Evolutionary conservation across 1,140 invertebrate genomes (phyloP), one percentile per base, ranked within the genome.

Genomic region (Drosophila serrata): DNA sequence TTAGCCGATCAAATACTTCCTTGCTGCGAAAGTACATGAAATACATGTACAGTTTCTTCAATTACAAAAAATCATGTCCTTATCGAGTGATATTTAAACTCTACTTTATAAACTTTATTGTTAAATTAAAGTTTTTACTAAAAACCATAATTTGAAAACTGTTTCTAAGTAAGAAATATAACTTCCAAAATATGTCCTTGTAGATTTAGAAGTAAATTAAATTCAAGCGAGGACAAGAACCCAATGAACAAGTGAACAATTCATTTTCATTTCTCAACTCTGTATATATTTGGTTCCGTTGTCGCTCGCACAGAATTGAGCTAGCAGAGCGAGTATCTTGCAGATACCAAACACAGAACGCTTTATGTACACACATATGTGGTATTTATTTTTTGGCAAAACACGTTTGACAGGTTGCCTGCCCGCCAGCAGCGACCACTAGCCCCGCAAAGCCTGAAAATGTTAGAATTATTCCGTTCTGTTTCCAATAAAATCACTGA

Each of bases 321-420:
- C 58, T 15, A 56, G 17, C 15, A 37, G 6, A 53, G 11, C 56
- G 8, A 13, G 49, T 31, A 65, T 59, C 35, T 48, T 72, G 57
- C 40, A 35, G 40, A 67, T 46, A 55, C 33, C 19, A 22, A 55
- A 19, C 51, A 55, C 51, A 37, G 7, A 53, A 35, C 19, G 17
- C 31, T 35, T 53, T 53, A 22, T 22, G 17, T 53, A 45, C 11
- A 6, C 15, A 45, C 22, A 27, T 9, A 24, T 37, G 51, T 55
- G 33, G 27, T 49, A 7, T 51, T 33, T n/a, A n/a, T 37, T 61
- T 81, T 86, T 77, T 55, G 82, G 51, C 82, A 81, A 73, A 85
- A 85, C 81, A 49, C 57, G 81, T 85, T 85, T 81, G 31, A 48
- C 81, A 75, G 74, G 77, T 85, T 81, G 48, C 45, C 45, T 33